These are phyloP conservation scores for Ennomos fuscantarius DNA, from an alignment of 2,888 invertebrate genomes.

Conservation along the genomic window DNA sequence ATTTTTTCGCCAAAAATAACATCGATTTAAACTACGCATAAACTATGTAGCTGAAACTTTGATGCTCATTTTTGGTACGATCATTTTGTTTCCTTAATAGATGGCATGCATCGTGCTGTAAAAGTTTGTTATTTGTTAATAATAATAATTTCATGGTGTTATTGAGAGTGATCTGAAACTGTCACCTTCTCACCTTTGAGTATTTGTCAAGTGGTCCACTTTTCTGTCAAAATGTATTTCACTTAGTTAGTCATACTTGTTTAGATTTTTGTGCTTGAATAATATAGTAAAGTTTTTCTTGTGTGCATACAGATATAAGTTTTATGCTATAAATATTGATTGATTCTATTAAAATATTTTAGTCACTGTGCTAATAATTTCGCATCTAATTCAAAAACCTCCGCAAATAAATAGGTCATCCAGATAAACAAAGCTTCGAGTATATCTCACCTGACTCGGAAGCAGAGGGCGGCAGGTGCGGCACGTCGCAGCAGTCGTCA, in stretches of 20 bases:
- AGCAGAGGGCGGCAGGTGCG: conserved; percentile 82
- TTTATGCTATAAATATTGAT: neutral
- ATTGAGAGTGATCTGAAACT: conserved; percentile 28
- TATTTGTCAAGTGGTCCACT: conserved; percentile 66
- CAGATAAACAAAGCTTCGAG: conserved; percentile 19
- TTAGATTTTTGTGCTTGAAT: conserved; percentile 31
- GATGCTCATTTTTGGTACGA: conserved; percentile 13
- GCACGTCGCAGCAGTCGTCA: conserved; percentile 83
- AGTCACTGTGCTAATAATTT: no score
- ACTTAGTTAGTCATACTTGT: conserved; percentile 37
- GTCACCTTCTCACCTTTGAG: conserved; percentile 64
- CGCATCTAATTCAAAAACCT: neutral
- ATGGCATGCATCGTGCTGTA: conserved; percentile 66
- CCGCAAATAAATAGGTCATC: conserved; percentile 11
- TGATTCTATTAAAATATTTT: no score
- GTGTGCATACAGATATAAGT: conserved; percentile 1
- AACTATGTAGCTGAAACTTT: conserved; percentile 1
- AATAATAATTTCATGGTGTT: conserved; percentile 19
- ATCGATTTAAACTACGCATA: conserved; percentile 6
- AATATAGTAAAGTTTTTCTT: neutral
- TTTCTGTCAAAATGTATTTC: conserved; percentile 71
- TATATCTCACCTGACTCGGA: conserved; percentile 71
- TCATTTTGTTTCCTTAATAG: conserved; percentile 24
- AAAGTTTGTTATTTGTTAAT: conserved; percentile 17
- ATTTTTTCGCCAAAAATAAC: conserved; percentile 19